phyloP scores from a whole-genome alignment of 2,797 vertebrate genomes.

The Peromyscus melanophrys region DNA sequence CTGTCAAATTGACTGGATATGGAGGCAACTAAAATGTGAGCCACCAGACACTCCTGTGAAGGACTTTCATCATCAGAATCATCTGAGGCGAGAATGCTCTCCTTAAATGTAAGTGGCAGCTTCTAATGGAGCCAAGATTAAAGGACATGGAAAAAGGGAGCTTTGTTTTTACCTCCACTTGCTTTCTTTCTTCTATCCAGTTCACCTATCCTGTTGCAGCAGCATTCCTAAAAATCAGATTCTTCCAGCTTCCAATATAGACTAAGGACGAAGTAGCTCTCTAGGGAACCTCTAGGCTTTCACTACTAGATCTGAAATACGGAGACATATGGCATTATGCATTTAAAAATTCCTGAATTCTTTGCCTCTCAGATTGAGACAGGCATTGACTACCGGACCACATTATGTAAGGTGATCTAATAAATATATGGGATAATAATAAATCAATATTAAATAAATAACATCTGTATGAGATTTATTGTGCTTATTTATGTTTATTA shows the following conservation, averaged over 20 bases:
- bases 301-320: not conserved
- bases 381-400: not conserved
- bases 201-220: not conserved
- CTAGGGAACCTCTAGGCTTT: not conserved
- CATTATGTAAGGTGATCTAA: not conserved
- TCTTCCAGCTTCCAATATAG: not conserved
- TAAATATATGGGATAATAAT: not conserved
- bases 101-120: too few relatives aligned
- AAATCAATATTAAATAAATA: not conserved
- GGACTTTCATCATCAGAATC: too few relatives aligned
- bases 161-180: too few relatives aligned
- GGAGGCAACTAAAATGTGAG: too few relatives aligned
- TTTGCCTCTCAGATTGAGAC: not conserved
- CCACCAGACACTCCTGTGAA: too few relatives aligned
- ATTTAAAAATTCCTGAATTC: not conserved
- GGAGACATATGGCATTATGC: not conserved
- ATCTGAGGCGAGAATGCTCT: too few relatives aligned
- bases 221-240: not conserved
- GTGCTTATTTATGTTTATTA: not conserved
- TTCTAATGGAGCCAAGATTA: too few relatives aligned
- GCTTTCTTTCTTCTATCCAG: too few relatives aligned
- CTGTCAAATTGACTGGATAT: too few relatives aligned
- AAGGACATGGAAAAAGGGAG: too few relatives aligned
- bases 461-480: not conserved
- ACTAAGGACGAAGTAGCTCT: not conserved